Percentiles rank a stretch among this genome's conserved stretches.
phyloP scores from a whole-genome alignment of 37 sponge, comb jelly and placozoan species.

The Petrosia ficiformis region DNA sequence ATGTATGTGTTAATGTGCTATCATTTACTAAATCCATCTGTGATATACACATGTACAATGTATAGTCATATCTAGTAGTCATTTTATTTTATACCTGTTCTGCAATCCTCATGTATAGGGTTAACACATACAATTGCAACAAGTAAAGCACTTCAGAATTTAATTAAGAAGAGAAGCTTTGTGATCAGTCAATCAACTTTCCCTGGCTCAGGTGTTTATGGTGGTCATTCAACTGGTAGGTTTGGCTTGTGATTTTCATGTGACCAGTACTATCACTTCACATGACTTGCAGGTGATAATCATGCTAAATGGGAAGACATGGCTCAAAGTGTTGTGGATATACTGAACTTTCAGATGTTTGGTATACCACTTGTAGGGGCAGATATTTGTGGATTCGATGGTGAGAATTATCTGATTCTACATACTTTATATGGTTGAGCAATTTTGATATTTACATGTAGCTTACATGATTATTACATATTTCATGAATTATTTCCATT shows the following conservation, averaged over 20 bases:
- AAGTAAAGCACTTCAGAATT: conserved; percentile 9
- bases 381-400: conserved; percentile 86
- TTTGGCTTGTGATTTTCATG: neutral
- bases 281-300: conserved; percentile 76
- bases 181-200: conserved; percentile 50
- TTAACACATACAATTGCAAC: conserved; percentile 47
- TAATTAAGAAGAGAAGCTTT: conserved; percentile 28
- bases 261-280: neutral
- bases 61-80: neutral
- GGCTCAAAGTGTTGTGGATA: conserved; percentile 74
- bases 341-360: conserved; percentile 89
- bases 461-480: neutral
- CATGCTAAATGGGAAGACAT: conserved; percentile 69
- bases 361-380: conserved; percentile 88
- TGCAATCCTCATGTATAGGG: neutral
- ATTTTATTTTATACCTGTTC: too few species aligned
- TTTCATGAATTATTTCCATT: neutral
- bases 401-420: conserved; percentile 36
- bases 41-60: too few species aligned
- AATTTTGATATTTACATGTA: neutral
- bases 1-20: too few species aligned
- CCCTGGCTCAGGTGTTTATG: conserved; percentile 47
- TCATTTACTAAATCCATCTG: too few species aligned
- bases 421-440: too few species aligned
- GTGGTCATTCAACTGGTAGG: conserved; percentile 52